Conservation (phyloP, 2,888 invertebrate species). For the Heliconius ismenius region DNA sequence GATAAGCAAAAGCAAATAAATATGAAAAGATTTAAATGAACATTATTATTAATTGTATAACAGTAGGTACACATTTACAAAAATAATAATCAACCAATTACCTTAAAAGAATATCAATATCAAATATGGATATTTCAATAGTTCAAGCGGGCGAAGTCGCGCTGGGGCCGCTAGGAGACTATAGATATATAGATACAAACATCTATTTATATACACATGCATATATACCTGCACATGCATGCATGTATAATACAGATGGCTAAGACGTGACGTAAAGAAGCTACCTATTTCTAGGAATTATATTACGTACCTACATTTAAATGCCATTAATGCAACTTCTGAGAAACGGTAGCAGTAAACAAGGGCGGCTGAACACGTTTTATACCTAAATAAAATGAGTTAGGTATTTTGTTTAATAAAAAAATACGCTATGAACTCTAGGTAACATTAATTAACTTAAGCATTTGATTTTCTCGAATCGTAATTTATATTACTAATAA, state of each 20-base stretch:
- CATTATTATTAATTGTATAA: too few species aligned
- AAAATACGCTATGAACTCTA: not conserved
- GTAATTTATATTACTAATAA: too few species aligned
- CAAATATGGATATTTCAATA: too few species aligned
- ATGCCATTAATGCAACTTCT: slow-evolving; percentile 20
- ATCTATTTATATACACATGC: not conserved
- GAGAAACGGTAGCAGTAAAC: slow-evolving; percentile 12
- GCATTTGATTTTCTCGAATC: not conserved
- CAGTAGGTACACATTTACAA: too few species aligned
- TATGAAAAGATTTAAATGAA: too few species aligned
- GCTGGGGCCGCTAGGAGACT: too few species aligned
- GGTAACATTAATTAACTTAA: too few species aligned
- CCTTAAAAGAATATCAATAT: too few species aligned
- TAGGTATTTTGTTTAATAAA: not conserved
- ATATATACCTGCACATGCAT: not conserved
- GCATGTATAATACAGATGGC: not conserved
- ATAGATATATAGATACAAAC: not conserved
- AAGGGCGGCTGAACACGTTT: not conserved
- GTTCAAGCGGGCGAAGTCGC: too few species aligned
- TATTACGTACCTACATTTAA: not conserved
- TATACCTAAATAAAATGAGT: not conserved
- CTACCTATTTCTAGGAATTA: slow-evolving; percentile 10
- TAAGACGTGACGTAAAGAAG: slow-evolving; percentile 13
- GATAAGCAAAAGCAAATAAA: too few species aligned
- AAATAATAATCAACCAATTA: too few species aligned